phyloP scores from a whole-genome alignment of 2,113 vertebrate species.

The Sinocyclocheilus grahami region DNA sequence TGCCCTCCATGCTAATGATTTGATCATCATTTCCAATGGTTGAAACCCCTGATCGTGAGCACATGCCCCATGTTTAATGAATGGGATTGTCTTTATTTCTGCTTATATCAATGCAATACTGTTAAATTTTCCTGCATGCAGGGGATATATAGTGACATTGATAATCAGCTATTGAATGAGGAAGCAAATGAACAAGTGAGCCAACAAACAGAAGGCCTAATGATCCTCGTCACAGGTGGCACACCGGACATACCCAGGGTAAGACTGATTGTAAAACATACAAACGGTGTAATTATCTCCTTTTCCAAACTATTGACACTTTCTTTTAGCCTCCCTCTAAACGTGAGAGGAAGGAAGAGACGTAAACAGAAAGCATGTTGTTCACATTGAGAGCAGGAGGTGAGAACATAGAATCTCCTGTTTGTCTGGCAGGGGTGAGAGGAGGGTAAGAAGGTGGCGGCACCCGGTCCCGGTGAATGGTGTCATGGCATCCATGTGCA shows the following conservation, averaged over 20 bases:
- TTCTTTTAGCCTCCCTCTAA: constrained; percentile 1
- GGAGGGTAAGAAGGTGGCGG: constrained; percentile 75
- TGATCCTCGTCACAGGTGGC: constrained; percentile 44
- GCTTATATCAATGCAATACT: neutral
- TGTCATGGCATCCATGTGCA: constrained; percentile 72
- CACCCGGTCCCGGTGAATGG: constrained; percentile 85
- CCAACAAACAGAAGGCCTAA: constrained; percentile 60
- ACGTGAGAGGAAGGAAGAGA: constrained; percentile 39
- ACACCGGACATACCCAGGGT: constrained; percentile 5
- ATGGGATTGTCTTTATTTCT: neutral
- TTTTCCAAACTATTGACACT: neutral
- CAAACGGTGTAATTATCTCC: constrained; percentile 16
- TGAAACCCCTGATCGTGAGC: neutral
- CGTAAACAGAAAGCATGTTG: constrained; percentile 82
- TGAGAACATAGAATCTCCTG: constrained; percentile 70
- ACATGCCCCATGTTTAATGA: constrained; percentile 7
- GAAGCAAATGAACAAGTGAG: constrained; percentile 20
- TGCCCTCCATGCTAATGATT: constrained; percentile 39
- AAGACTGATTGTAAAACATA: constrained; percentile 30
- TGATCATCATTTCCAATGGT: constrained; percentile 28
- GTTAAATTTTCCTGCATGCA: neutral
- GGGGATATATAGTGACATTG: neutral
- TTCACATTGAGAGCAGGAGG: constrained; percentile 76
- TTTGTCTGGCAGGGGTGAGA: constrained; percentile 74
- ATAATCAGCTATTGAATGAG: neutral